phyloP scores from a whole-genome alignment of 2,113 vertebrate genomes.

The Ceyx cyanopectus region DNA sequence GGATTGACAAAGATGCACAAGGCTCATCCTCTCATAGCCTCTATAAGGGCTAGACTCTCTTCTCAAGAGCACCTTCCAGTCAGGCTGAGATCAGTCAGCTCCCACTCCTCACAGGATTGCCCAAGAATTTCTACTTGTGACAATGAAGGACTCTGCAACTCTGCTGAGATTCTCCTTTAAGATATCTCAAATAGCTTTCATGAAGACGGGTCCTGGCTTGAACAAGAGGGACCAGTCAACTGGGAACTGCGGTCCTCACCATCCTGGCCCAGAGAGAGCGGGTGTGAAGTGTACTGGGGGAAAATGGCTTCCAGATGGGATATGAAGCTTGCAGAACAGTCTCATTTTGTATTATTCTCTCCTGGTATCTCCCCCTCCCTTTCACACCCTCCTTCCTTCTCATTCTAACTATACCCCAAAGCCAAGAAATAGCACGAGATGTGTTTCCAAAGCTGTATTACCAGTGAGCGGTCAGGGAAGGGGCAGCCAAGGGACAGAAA shows the following conservation, averaged over 20 bases:
- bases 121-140: not conserved
- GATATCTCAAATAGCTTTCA: not conserved
- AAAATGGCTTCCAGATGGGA: slow-evolving; percentile 64
- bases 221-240: not conserved
- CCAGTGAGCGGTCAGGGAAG: slow-evolving; percentile 71
- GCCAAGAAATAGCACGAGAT: slow-evolving; percentile 72
- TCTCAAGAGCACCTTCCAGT: not conserved
- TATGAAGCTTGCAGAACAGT: slow-evolving; percentile 4
- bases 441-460: slow-evolving; percentile 71
- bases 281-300: slow-evolving; percentile 13
- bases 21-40: not conserved
- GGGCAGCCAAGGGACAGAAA: slow-evolving; percentile 80
- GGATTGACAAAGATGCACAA: not conserved
- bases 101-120: not conserved
- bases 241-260: slow-evolving; percentile 31
- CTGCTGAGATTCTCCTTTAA: not conserved
- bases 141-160: not conserved
- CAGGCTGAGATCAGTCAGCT: not conserved
- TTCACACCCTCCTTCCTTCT: slow-evolving; percentile 65
- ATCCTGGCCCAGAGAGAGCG: slow-evolving; percentile 25
- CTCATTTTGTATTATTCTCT: slow-evolving; percentile 15
- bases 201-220: not conserved
- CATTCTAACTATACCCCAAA: slow-evolving; percentile 68
- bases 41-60: not conserved
- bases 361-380: slow-evolving; percentile 60